Conservation (phyloP, 37 sponge, comb jelly and placozoan species). For the Theonella swinhoei region DNA sequence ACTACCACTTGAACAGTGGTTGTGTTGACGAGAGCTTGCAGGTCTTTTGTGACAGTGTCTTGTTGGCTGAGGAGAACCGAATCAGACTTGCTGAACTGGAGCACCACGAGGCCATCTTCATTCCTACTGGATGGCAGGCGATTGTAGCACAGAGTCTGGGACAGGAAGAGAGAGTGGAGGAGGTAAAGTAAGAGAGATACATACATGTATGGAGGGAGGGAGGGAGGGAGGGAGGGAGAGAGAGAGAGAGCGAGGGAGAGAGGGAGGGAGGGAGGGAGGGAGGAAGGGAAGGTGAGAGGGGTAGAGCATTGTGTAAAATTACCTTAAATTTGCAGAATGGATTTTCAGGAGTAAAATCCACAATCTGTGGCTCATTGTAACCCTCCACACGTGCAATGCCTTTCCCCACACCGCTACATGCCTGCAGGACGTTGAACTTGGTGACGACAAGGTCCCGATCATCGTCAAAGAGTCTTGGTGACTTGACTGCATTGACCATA, state of each 20-base stretch:
- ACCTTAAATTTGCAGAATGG: constrained; percentile 73
- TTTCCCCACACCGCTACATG: constrained; percentile 63
- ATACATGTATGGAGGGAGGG: not conserved
- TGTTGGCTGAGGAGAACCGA: constrained; percentile 39
- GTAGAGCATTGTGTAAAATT: too few species aligned
- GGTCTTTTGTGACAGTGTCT: constrained; percentile 25
- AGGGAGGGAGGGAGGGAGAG: not conserved
- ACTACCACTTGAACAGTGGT: constrained; percentile 56
- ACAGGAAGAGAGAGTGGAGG: not conserved
- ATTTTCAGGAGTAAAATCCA: constrained; percentile 79
- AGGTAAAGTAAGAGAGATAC: not conserved
- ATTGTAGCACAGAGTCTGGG: constrained; percentile 76
- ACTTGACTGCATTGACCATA: constrained; percentile 67
- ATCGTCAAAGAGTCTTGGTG: constrained; percentile 89
- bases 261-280: not conserved
- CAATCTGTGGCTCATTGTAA: constrained; percentile 29
- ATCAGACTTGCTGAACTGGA: constrained; percentile 70
- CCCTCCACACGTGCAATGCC: constrained; percentile 73
- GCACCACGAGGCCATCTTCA: constrained; percentile 88
- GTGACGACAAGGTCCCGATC: constrained; percentile 83
- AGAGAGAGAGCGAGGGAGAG: too few species aligned
- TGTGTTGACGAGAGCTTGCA: constrained; percentile 41
- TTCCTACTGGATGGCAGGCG: constrained; percentile 73
- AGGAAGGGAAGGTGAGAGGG: not conserved
- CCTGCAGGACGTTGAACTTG: constrained; percentile 91